Evolutionary conservation across 2,113 vertebrate species (phyloP).

Genomic region (Tachycineta bicolor): DNA sequence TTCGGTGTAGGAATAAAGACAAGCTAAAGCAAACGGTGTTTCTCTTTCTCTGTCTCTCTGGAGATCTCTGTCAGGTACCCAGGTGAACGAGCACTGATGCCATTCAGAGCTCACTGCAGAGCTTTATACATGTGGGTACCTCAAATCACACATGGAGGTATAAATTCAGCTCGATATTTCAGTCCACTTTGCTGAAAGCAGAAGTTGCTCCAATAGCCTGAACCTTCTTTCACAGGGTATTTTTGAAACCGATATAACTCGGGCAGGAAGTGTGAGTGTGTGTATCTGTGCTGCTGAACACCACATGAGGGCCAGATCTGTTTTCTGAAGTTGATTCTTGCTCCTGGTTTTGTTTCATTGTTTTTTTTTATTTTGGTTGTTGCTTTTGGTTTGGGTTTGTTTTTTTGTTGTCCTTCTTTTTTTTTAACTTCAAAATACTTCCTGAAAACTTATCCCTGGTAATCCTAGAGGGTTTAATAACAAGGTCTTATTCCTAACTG

Average conservation of each 20-base stretch:
- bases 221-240: not conserved
- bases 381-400: not conserved
- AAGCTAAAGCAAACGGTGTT: not conserved
- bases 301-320: not conserved
- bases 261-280: not conserved
- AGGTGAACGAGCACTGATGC: not conserved
- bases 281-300: slow-evolving; percentile 2
- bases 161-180: not conserved
- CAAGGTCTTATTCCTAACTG: not conserved
- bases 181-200: not conserved
- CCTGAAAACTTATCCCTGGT: not conserved
- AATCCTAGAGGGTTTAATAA: not conserved
- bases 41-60: not conserved
- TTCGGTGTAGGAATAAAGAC: not conserved
- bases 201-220: not conserved
- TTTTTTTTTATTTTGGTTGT: not conserved
- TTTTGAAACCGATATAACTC: slow-evolving; percentile 2
- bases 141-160: not conserved
- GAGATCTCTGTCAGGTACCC: not conserved
- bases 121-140: not conserved
- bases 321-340: not conserved
- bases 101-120: not conserved
- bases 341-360: not conserved
- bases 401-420: not conserved
- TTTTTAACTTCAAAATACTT: not conserved